These are phyloP conservation scores for Benthochromis sp. DNA, from an alignment of 2,113 vertebrate genomes.

Conservation along the genomic window DNA sequence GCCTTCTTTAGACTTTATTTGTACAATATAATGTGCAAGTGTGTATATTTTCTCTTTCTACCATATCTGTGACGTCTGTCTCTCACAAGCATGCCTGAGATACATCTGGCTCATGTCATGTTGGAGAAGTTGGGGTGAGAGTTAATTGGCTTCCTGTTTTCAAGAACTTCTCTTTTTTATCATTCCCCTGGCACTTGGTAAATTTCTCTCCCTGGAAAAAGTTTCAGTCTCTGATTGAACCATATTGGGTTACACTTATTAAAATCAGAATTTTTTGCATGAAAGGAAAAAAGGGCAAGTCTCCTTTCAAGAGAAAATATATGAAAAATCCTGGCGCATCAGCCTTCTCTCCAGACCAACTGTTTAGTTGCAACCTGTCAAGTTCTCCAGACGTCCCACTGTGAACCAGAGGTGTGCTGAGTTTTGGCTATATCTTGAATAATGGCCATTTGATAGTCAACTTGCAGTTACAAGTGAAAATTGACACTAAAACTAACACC, in stretches of 20 bases:
- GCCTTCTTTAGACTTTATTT: neutral
- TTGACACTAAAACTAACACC: constrained; percentile 42
- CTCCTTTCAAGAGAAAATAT: neutral
- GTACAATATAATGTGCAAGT: neutral
- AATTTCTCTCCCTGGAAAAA: neutral
- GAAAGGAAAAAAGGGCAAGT: neutral
- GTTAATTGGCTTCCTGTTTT: neutral
- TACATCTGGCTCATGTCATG: neutral
- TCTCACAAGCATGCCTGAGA: neutral
- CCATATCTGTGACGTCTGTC: neutral
- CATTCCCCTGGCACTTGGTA: neutral
- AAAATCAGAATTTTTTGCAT: neutral
- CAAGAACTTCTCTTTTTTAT: neutral
- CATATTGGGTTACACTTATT: neutral
- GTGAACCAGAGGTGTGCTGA: neutral
- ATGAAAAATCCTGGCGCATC: neutral
- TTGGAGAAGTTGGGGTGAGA: neutral
- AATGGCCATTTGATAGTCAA: constrained; percentile 35
- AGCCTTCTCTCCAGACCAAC: neutral
- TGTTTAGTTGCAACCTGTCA: neutral
- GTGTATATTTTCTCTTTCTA: neutral
- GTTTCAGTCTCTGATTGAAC: neutral
- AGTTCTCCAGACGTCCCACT: neutral
- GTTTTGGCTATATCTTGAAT: constrained; percentile 1
- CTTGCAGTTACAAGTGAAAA: constrained; percentile 12